These are phyloP conservation scores for Caenorhabditis zanzibari DNA, from an alignment of 2,888 invertebrate genomes.

Conservation along the genomic window DNA sequence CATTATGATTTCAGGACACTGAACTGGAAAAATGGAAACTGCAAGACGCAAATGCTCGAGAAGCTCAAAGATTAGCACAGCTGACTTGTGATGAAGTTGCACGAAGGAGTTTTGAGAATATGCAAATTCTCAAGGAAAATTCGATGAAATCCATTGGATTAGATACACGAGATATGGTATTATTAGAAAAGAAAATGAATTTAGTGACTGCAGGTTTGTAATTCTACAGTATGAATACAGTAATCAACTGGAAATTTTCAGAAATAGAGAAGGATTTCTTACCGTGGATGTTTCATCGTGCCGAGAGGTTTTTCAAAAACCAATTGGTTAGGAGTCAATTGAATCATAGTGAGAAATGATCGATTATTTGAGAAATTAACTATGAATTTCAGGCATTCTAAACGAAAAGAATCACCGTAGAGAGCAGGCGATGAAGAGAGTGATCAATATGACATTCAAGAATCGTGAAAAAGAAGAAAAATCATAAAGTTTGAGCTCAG, in stretches of 20 bases:
- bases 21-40: slow-evolving; percentile 51
- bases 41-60: slow-evolving; percentile 45
- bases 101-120: slow-evolving; percentile 51
- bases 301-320: slow-evolving; percentile 66
- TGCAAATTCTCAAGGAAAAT: slow-evolving; percentile 60
- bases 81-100: slow-evolving; percentile 67
- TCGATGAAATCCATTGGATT: slow-evolving; percentile 67
- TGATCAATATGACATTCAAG: slow-evolving; percentile 33
- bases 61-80: slow-evolving; percentile 56
- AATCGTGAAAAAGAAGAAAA: slow-evolving; percentile 1
- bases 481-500: no score
- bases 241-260: slow-evolving; percentile 13
- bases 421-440: slow-evolving; percentile 35
- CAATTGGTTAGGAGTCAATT: slow-evolving; percentile 43
- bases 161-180: slow-evolving; percentile 70
- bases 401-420: slow-evolving; percentile 46
- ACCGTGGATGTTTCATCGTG: slow-evolving; percentile 77
- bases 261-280: slow-evolving; percentile 80
- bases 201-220: slow-evolving; percentile 64
- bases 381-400: slow-evolving; percentile 39
- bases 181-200: slow-evolving; percentile 54
- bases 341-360: slow-evolving; percentile 43
- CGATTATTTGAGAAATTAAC: not conserved
- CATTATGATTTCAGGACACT: slow-evolving; percentile 11
- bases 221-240: not conserved